Conservation (phyloP, 2,888 invertebrate species). For the Amphimallon solstitiale region DNA sequence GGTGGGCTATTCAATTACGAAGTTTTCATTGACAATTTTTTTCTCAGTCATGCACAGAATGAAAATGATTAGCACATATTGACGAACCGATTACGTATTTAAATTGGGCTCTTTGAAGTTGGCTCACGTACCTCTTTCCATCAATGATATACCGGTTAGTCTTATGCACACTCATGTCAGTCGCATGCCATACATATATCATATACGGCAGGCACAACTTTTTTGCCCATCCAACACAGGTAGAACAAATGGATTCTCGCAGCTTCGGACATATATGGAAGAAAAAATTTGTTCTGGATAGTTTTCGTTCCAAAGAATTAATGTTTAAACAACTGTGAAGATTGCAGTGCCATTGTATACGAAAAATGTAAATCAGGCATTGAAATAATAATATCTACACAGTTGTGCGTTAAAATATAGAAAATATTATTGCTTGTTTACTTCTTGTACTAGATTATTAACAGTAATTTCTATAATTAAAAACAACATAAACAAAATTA, state of each 20-base stretch:
- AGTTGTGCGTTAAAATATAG: too few species aligned
- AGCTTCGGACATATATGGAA: conserved; percentile 17
- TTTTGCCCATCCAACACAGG: conserved; percentile 12
- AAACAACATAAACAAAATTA: too few species aligned
- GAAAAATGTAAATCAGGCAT: not conserved
- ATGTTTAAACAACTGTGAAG: not conserved
- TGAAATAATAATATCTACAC: not conserved
- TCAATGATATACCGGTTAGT: conserved; percentile 29
- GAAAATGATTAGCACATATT: conserved; percentile 17
- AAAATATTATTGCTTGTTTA: too few species aligned
- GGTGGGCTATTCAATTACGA: not conserved
- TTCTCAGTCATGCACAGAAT: not conserved
- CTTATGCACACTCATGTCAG: conserved; percentile 19
- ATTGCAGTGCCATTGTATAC: not conserved
- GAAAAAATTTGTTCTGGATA: conserved; percentile 25
- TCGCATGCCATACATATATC: conserved; percentile 30
- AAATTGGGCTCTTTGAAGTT: conserved; percentile 15
- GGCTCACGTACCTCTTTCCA: conserved; percentile 16
- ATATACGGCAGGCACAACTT: conserved; percentile 32
- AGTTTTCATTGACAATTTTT: not conserved
- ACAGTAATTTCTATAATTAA: too few species aligned
- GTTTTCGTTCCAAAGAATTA: not conserved
- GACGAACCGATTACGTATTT: conserved; percentile 17
- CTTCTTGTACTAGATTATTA: too few species aligned
- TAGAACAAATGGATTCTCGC: conserved; percentile 30